Evolutionary conservation across 2,113 vertebrate species (phyloP).

Genomic region (Psephotus haematonotus): DNA sequence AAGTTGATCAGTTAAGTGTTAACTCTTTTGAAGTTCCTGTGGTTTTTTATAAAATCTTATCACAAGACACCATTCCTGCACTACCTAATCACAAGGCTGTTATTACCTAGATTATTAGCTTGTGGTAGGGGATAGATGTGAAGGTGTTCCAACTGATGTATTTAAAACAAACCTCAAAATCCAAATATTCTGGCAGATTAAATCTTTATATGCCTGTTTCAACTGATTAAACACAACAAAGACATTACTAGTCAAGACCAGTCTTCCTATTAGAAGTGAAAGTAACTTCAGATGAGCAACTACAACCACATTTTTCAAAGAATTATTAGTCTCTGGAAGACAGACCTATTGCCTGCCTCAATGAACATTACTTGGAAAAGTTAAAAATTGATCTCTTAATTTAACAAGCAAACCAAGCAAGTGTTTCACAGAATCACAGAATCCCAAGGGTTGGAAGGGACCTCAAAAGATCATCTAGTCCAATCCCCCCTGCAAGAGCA

Average conservation of each 20-base stretch:
- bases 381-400: background rate
- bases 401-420: background rate
- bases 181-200: background rate
- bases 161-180: background rate
- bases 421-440: no score
- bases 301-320: background rate
- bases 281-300: background rate
- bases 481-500: no score
- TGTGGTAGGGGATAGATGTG: background rate
- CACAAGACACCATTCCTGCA: background rate
- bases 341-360: background rate
- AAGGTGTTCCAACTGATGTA: background rate
- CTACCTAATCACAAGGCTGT: background rate
- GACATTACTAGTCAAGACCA: background rate
- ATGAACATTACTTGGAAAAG: background rate
- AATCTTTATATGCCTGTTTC: background rate
- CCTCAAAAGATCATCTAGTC: no score
- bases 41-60: background rate
- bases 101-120: background rate
- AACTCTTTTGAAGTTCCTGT: background rate
- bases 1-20: rapidly evolving
- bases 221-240: background rate
- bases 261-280: background rate
- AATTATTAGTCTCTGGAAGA: background rate
- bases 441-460: no score